A percentile compares a stretch with the other conserved stretches of the same genome.
Conservation (phyloP, 1,140 invertebrate species). For the Drosophila kikkawai region DNA sequence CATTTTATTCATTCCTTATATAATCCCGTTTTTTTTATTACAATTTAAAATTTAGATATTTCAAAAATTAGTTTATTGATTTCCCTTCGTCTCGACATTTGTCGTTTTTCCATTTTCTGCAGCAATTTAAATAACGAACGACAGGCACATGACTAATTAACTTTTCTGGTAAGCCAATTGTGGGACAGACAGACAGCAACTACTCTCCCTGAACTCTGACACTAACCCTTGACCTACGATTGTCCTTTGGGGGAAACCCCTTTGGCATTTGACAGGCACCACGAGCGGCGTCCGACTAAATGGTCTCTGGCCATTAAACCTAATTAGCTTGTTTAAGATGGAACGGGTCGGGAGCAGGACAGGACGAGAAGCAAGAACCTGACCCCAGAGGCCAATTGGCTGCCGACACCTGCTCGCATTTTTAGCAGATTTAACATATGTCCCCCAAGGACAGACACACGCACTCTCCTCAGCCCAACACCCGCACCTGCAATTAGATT, state of each 20-base stretch:
- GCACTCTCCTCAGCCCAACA: constrained; percentile 6
- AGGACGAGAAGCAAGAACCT: constrained; percentile 3
- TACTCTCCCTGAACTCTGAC: constrained; percentile 11
- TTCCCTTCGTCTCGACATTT: not conserved
- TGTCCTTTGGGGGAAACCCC: constrained; percentile 36
- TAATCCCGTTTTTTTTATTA: not conserved
- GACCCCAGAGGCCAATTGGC: constrained; percentile 50
- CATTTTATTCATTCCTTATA: too few relatives aligned
- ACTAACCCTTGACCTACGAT: constrained; percentile 41
- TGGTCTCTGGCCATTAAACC: constrained; percentile 60
- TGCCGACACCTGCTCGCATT: constrained; percentile 53
- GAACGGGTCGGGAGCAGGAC: not conserved
- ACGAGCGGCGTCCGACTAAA: constrained; percentile 25
- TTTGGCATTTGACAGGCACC: constrained; percentile 35
- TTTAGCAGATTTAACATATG: constrained; percentile 53
- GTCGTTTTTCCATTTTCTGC: not conserved
- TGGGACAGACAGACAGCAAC: constrained; percentile 5
- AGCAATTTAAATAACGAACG: constrained; percentile 29
- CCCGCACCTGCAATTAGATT: constrained; percentile 67
- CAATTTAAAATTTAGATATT: not conserved
- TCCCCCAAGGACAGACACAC: constrained; percentile 20
- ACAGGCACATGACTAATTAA: constrained; percentile 39
- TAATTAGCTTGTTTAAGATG: constrained; percentile 74
- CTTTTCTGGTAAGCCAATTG: constrained; percentile 13
- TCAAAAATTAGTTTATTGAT: not conserved